Evolutionary conservation across 2,797 vertebrate genomes (phyloP).

Genomic region (Perodicticus potto): DNA sequence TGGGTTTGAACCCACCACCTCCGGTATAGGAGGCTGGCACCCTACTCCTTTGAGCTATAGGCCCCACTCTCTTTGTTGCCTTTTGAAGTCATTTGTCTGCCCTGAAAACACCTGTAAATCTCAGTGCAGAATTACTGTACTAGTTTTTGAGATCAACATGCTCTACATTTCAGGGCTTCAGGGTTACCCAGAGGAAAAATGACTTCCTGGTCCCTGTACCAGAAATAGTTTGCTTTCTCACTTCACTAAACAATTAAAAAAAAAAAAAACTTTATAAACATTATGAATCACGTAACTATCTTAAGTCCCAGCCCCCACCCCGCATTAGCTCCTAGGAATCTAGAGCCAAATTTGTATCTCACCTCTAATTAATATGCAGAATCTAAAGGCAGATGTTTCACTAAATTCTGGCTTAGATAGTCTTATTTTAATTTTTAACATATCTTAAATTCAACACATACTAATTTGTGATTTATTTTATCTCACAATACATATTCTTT

Average conservation of each 20-base stretch:
- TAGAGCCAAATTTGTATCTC: not conserved
- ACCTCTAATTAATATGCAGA: not conserved
- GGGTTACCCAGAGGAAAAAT: not conserved
- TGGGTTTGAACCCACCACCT: too few species aligned
- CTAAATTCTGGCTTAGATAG: constrained; percentile 8
- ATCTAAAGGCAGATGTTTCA: not conserved
- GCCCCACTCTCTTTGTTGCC: not conserved
- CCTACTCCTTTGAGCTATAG: too few species aligned
- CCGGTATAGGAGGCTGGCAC: too few species aligned
- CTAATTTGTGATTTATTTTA: constrained; percentile 13
- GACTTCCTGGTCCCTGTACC: not conserved
- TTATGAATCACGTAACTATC: not conserved
- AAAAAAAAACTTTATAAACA: not conserved
- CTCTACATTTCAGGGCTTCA: not conserved
- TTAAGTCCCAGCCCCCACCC: rapidly evolving
- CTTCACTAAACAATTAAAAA: not conserved
- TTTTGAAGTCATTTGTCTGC: not conserved
- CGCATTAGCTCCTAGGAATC: not conserved
- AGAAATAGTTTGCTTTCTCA: not conserved
- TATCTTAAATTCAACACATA: not conserved
- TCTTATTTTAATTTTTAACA: constrained; percentile 6
- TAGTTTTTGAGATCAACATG: not conserved
- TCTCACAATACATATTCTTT: not conserved
- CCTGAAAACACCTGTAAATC: not conserved
- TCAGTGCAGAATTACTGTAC: not conserved